Conservation (phyloP, 1,140 invertebrate species). For the Cyphomyrmex costatus region DNA sequence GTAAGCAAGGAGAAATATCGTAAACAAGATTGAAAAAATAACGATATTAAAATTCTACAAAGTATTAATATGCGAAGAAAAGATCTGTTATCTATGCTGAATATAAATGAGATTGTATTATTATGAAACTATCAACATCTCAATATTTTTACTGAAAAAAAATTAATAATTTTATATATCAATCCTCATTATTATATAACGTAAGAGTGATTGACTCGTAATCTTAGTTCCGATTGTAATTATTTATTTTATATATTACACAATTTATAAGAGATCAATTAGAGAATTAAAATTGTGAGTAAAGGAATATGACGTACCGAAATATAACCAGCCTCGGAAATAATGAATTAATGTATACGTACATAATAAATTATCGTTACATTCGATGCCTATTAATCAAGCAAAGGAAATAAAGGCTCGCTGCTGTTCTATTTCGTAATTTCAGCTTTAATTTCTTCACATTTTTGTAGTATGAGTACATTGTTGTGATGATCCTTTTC, state of each 20-base stretch:
- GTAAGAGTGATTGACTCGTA: neutral
- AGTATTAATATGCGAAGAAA: neutral
- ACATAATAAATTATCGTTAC: neutral
- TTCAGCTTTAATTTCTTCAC: slow-evolving; percentile 73
- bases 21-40: neutral
- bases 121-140: neutral
- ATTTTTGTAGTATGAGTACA: slow-evolving; percentile 72
- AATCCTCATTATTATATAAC: neutral
- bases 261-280: neutral
- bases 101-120: neutral
- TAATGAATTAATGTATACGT: neutral
- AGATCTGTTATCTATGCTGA: neutral
- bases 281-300: neutral
- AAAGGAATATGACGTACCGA: neutral
- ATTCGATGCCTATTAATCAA: neutral
- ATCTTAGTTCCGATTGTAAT: neutral
- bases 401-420: slow-evolving; percentile 11
- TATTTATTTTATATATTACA: neutral
- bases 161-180: neutral
- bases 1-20: neutral
- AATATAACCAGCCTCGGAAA: neutral
- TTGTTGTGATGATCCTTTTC: slow-evolving; percentile 62
- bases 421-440: slow-evolving; percentile 61
- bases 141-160: neutral
- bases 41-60: neutral